Base-by-base conservation (phyloP, 2,797 vertebrate genomes). In the Discoglossus pictus region DNA sequence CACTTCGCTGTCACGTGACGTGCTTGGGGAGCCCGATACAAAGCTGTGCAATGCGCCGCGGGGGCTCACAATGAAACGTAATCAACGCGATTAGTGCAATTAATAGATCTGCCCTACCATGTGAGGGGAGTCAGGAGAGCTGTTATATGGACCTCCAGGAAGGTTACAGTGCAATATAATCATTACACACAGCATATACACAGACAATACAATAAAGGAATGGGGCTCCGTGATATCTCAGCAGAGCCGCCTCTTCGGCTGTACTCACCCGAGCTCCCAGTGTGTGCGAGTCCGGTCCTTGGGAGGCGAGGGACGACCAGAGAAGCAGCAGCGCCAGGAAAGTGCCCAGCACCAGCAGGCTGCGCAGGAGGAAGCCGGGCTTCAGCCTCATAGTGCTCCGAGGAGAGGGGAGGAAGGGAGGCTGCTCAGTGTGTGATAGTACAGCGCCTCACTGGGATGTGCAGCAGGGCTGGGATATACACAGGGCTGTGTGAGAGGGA, bases 311-410 rank as follows among this genome's bases (percentile, higher is more conserved):
- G 21, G 89, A 93, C 1, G 93, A 93, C 95, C 95, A 98, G 65
- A 98, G 88, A 61, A 95, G 79, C 72, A 98, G 78, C 39, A 98
- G 77, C 31, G 88, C 93, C 65, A 98, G 83, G 75, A 96, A 93
- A 54, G 91, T 91, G 46, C 92, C 93, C 58, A 94, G 74, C 60
- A 92, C 80, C 63, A 95, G 81, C 74, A 93, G 59, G 79, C 92
- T 93, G 75, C 94, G 92, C 42, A 96, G 78, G 72, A 97, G 74
- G 77, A 97, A 93, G 24, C 94, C 94, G 11, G 93, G 80, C 85
- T 94, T 96, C 68, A 98, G 78, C 82, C 94, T 92, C 95, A 98
- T 98, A 76, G 79, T 90, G 72, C 70, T 74, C 78, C 51, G 58
- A 69, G 54, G 43, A 56, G 46, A 51, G 15, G 51, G 31, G 60